Evolutionary conservation across 2,888 invertebrate species (phyloP).

Genomic region (Chalcis sispes): DNA sequence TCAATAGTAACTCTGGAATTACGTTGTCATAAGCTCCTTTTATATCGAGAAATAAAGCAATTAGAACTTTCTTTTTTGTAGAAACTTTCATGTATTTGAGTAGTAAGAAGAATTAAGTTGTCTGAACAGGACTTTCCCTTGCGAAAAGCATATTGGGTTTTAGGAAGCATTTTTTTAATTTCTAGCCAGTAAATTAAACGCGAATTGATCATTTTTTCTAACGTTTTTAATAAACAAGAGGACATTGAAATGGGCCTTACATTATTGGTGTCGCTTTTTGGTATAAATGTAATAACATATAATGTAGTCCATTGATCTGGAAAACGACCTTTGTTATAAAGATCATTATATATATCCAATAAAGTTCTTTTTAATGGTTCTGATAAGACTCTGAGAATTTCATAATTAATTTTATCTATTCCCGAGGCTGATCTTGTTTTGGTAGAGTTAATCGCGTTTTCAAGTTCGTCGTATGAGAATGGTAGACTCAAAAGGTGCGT

Average conservation of each 20-base stretch:
- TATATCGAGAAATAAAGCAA: not conserved
- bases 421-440: slow-evolving; percentile 1
- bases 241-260: slow-evolving; percentile 12
- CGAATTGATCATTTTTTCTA: slow-evolving; percentile 1
- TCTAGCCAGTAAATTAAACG: not conserved
- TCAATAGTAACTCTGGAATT: not conserved
- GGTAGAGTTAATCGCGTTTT: not conserved
- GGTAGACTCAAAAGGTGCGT: not conserved
- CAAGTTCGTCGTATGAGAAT: slow-evolving; percentile 5
- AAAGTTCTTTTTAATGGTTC: slow-evolving; percentile 5
- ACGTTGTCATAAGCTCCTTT: slow-evolving; percentile 11
- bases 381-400: not conserved
- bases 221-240: not conserved
- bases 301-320: slow-evolving; percentile 8
- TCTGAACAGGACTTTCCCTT: slow-evolving; percentile 21
- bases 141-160: slow-evolving; percentile 1
- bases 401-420: not conserved
- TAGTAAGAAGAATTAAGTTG: not conserved
- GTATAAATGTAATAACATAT: slow-evolving; percentile 19
- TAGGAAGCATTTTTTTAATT: not conserved
- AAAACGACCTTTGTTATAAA: not conserved
- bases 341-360: slow-evolving; percentile 19
- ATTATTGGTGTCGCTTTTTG: slow-evolving; percentile 9
- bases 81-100: not conserved
- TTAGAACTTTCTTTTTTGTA: not conserved